Conservation (phyloP, 2,113 vertebrate species). For the Lepidothrix coronata region DNA sequence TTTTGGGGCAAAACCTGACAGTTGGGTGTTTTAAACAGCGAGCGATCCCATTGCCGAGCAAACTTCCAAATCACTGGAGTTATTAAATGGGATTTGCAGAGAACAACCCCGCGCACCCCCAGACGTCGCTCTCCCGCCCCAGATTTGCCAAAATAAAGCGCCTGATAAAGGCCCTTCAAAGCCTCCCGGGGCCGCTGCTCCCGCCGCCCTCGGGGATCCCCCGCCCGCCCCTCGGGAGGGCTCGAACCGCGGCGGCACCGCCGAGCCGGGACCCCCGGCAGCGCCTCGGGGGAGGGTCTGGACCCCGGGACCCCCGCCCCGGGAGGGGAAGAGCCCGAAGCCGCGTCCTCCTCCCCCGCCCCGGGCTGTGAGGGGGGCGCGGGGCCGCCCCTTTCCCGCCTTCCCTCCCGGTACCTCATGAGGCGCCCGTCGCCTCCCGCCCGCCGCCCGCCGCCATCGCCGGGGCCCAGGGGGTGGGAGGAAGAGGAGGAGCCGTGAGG, state of each 20-base stretch:
- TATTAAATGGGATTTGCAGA: background rate
- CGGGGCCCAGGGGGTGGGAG: background rate
- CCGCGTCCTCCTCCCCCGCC: background rate
- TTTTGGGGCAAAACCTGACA: background rate
- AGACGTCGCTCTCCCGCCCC: fast-evolving
- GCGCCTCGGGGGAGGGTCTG: background rate
- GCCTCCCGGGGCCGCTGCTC: background rate
- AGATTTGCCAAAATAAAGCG: fast-evolving
- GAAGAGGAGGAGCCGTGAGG: constrained; percentile 40
- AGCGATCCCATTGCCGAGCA: background rate
- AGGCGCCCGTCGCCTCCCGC: constrained; percentile 78
- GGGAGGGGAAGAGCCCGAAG: background rate
- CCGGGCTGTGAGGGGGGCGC: background rate
- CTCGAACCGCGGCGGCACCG: background rate
- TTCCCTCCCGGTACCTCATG: constrained; percentile 73
- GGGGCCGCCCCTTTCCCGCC: background rate
- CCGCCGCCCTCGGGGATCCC: background rate
- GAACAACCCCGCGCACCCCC: background rate
- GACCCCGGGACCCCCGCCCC: background rate
- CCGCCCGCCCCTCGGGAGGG: background rate
- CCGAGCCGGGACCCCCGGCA: background rate
- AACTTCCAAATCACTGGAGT: background rate
- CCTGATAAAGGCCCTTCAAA: fast-evolving
- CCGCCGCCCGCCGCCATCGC: background rate
- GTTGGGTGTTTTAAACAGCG: fast-evolving